phyloP scores from a whole-genome alignment of 2,888 invertebrate species.

The Masnerella sp. region DNA sequence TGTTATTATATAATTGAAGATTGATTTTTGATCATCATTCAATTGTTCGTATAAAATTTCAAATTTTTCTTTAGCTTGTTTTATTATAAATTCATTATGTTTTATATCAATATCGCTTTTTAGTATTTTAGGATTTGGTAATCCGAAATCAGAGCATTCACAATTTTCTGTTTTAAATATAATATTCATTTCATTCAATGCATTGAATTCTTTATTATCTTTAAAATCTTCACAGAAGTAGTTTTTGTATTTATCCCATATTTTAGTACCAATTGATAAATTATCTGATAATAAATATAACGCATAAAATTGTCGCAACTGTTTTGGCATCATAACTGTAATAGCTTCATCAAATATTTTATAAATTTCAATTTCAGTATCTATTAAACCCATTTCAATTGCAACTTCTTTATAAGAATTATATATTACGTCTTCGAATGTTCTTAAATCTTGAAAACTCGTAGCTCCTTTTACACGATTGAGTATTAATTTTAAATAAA shows the following conservation, averaged over 20 bases:
- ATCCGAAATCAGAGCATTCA: constrained; percentile 21
- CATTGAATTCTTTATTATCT: background rate
- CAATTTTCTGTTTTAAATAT: constrained; percentile 20
- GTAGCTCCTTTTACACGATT: constrained; percentile 28
- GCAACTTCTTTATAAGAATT: constrained; percentile 23
- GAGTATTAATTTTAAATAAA: constrained; percentile 47
- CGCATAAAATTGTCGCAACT: constrained; percentile 6
- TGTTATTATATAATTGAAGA: constrained; percentile 3
- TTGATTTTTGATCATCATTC: constrained; percentile 3
- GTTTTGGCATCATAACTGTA: constrained; percentile 5
- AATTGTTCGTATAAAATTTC: background rate
- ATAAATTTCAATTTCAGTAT: constrained; percentile 8
- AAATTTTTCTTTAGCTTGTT: background rate
- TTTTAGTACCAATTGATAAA: background rate
- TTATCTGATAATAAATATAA: constrained; percentile 5
- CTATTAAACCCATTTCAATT: constrained; percentile 29
- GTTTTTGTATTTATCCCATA: constrained; percentile 8
- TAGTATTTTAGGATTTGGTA: background rate
- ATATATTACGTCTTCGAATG: constrained; percentile 23
- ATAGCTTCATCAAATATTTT: constrained; percentile 19
- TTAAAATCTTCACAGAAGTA: constrained; percentile 20
- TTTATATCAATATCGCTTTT: background rate
- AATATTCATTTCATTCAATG: background rate
- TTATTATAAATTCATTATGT: background rate
- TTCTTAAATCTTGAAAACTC: constrained; percentile 36